Evolutionary conservation across 2,888 invertebrate genomes (phyloP), one percentile per base, ranked within the genome.

Genomic region (Synergus itoensis): DNA sequence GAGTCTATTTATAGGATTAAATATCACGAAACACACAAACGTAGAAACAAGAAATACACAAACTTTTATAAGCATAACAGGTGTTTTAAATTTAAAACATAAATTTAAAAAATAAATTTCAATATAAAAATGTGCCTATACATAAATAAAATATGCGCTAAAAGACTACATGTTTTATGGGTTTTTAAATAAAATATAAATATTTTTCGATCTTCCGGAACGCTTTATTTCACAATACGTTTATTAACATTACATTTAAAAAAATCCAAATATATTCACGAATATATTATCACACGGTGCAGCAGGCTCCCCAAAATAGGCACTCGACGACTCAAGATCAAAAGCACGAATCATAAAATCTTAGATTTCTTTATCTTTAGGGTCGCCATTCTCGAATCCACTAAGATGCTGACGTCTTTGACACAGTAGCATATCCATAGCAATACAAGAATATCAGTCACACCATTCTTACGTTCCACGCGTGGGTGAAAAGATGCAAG

Each of bases 1-100:
- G 77, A 75, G 81, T 84, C 87, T 88, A 89, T 89, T 88, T 86
- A 87, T 88, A 87, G 82, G 79, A 67, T 77, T 85, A 83, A 84
- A 86, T 84, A 83, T 83, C 82, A 81, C 83, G 81, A 79, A 82
- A 77, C 80, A 81, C 77, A 76, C 76, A 57, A 67, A 82, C 76
- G 83, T 82, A 82, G 81, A 81, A 84, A 82, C 63, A 77, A 81
- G 78, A 57, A 53, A 81, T 80, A 80, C 79, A 80, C 78, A 77
- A 79, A 82, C 84, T 83, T 80, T 69, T 69, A 28, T 3, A 43
- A 16, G 45, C n/a, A n/a, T 73, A 65, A 65, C 18, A n/a, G 1
- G 18, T 21, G 4, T 12, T 4, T 21, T 11, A 36, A 14, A 45
- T 69, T 45, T 69, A 7, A 36, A 40, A 40, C 16, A 36, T 28